Base-by-base conservation (phyloP, 1,140 invertebrate genomes). In the Penaeus chinensis region DNA sequence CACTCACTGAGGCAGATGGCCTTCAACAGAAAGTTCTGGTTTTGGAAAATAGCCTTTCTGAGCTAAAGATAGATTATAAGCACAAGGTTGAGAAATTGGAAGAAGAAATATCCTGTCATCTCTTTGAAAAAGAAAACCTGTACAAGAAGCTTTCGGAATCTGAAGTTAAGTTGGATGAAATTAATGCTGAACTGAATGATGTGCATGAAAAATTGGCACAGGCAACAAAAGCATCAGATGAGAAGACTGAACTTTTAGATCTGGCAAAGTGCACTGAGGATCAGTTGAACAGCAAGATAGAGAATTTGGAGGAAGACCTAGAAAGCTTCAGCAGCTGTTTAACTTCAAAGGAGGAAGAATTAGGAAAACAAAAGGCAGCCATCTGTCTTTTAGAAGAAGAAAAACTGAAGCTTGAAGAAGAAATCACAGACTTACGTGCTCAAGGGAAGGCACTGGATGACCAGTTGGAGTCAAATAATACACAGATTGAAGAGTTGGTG, bases 401-500 rank as follows among this genome's bases (percentile, higher is more conserved):
- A 77, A 77, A 77, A 19, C 8, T 37, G 22, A 77, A 77, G 27
- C 32, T 77, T 8, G 74, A 77, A 37, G 74, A 77, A 18, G 74
- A 77, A 37, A 27, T 77, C 7, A 19, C 32, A 37, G 54, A 54
- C n/a, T 3, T 22, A 37, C 16, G 20, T 42, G 47, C 27, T 42
- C 74, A 27, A 77, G 74, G 32, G 74, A 77, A 37, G 47, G 32
- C 13, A 5, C n/a, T 77, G 74, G 32, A 77, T 27, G n/a, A 77
- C 27, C 74, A 77, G 74, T 27, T 77, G 8, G 74, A 77, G n/a
- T 77, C 74, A 19, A 24, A 77, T 22, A 27, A 22, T 10, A 20
- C 47, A 37, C 27, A 77, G 32, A 77, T 77, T 37, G 74, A 77
- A 20, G 24, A 77, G 74, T 19, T 77, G 32, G 74, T 77, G 32